phyloP scores from a whole-genome alignment of 2,113 vertebrate genomes.

The Anolis sagrei region DNA sequence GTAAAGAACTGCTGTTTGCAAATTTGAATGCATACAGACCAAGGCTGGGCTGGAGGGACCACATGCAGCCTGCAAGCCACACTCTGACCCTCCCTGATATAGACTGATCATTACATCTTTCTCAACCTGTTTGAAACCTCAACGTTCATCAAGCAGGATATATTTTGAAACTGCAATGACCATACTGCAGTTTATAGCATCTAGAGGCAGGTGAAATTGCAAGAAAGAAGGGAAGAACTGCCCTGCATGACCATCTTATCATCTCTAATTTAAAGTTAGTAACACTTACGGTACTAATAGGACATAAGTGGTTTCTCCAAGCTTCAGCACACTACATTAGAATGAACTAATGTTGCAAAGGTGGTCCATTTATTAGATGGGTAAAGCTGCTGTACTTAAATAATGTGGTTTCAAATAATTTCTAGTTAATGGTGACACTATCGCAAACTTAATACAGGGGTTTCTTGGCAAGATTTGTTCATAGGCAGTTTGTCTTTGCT shows the following conservation, averaged over 20 bases:
- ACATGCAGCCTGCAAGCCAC: too few relatives aligned
- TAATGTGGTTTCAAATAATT: too few relatives aligned
- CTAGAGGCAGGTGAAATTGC: neutral
- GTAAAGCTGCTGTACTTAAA: neutral
- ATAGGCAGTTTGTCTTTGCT: too few relatives aligned
- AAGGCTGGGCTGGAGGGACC: too few relatives aligned
- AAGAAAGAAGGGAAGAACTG: neutral
- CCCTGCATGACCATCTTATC: neutral
- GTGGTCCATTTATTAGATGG: neutral
- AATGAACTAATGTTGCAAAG: neutral
- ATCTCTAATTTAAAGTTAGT: neutral
- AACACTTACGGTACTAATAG: constrained; percentile 21
- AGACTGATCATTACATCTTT: constrained; percentile 12
- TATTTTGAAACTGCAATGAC: neutral
- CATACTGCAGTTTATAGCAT: neutral
- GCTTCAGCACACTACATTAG: neutral
- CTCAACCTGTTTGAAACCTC: neutral
- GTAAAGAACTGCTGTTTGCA: neutral
- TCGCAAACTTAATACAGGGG: too few relatives aligned
- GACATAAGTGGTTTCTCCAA: neutral
- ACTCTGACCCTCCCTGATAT: too few relatives aligned
- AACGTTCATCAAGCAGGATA: constrained; percentile 15
- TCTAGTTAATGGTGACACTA: too few relatives aligned
- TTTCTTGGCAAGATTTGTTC: too few relatives aligned
- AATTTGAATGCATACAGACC: neutral